phyloP scores from a whole-genome alignment of 2,113 vertebrate species.

The Hylia prasina region DNA sequence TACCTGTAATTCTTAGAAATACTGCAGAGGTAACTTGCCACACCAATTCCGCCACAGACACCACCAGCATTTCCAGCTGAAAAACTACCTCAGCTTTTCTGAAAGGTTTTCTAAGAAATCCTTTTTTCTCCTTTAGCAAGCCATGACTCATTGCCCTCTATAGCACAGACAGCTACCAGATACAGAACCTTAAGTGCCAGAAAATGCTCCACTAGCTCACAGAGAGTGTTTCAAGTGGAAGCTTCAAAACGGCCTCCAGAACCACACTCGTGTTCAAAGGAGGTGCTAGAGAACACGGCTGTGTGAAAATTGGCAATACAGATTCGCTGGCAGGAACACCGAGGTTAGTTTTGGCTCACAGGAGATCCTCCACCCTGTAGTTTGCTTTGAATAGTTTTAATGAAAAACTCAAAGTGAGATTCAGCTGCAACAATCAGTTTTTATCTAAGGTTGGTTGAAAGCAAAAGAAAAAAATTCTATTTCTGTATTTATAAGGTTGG shows the following conservation, averaged over 20 bases:
- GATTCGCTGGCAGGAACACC: slow-evolving; percentile 8
- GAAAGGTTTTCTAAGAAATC: slow-evolving; percentile 51
- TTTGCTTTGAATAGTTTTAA: slow-evolving; percentile 44
- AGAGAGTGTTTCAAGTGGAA: slow-evolving; percentile 34
- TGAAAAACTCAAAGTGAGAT: slow-evolving; percentile 25
- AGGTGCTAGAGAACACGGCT: slow-evolving; percentile 39
- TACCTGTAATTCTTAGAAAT: slow-evolving; percentile 18
- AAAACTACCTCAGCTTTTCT: not conserved
- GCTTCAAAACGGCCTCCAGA: slow-evolving; percentile 45
- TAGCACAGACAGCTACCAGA: slow-evolving; percentile 51
- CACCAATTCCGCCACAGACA: slow-evolving; percentile 25
- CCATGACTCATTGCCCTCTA: slow-evolving; percentile 29
- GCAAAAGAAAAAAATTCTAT: not conserved
- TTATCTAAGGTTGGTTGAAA: not conserved
- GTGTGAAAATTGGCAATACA: slow-evolving; percentile 46
- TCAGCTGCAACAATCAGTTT: not conserved
- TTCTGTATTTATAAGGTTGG: not conserved
- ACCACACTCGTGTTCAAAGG: slow-evolving; percentile 51
- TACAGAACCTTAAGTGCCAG: slow-evolving; percentile 22
- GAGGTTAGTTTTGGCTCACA: slow-evolving; percentile 58
- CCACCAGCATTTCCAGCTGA: not conserved
- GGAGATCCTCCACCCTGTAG: slow-evolving; percentile 33
- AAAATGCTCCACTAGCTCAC: slow-evolving; percentile 37
- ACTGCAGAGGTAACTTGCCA: not conserved
- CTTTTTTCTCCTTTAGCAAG: not conserved